phyloP scores from a whole-genome alignment of 2,888 invertebrate species.

The Gibbula magus region DNA sequence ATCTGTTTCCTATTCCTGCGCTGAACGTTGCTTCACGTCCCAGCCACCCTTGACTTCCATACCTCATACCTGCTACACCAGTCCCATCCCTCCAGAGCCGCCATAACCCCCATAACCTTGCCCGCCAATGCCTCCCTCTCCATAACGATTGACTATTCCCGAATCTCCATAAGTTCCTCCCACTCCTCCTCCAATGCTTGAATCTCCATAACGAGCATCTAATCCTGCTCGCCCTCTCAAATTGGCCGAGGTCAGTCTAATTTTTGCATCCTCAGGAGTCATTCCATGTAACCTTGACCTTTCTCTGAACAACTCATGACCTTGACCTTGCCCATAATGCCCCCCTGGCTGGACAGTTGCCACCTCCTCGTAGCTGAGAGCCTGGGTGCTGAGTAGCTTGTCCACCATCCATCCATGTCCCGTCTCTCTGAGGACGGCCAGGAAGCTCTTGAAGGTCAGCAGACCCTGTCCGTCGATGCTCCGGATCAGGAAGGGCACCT shows the following conservation, averaged over 20 bases:
- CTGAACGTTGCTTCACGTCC: conserved; percentile 32
- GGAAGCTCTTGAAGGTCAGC: conserved; percentile 39
- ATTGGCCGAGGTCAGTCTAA: not conserved
- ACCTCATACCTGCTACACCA: not conserved
- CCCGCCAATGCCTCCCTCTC: not conserved
- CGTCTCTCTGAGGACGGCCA: conserved; percentile 39
- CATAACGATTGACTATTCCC: not conserved
- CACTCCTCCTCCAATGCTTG: not conserved
- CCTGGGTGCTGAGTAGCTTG: conserved; percentile 40
- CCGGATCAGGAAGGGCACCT: conserved; percentile 35
- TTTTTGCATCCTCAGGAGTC: not conserved
- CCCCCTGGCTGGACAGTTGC: not conserved
- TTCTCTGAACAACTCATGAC: not conserved
- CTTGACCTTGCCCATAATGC: not conserved
- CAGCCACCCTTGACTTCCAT: conserved; percentile 22
- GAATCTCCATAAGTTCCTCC: conserved; percentile 28
- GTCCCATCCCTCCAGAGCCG: not conserved
- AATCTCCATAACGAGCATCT: conserved; percentile 29
- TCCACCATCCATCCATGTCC: conserved; percentile 46
- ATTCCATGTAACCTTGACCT: conserved; percentile 13
- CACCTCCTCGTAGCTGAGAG: conserved; percentile 30
- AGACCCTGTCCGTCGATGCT: conserved; percentile 35
- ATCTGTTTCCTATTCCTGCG: conserved; percentile 20
- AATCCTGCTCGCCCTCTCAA: not conserved
- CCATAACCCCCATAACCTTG: not conserved